phyloP scores from a whole-genome alignment of 64 coral and sea anemone genomes.

The Platygyra sinensis region DNA sequence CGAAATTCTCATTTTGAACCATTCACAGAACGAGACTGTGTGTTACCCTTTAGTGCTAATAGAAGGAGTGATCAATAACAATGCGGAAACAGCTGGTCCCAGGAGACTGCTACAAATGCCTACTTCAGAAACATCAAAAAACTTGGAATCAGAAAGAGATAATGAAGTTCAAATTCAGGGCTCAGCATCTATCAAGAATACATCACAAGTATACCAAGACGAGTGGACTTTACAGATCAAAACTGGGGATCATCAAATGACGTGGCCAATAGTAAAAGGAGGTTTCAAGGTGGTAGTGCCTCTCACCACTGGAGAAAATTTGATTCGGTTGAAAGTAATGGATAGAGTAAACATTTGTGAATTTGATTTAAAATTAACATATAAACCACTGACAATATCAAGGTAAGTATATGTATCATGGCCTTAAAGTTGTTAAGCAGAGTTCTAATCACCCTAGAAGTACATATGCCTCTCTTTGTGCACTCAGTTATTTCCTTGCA shows the following conservation, averaged over 20 bases:
- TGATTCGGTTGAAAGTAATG: slow-evolving; percentile 51
- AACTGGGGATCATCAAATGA: slow-evolving; percentile 8
- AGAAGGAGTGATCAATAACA: slow-evolving; percentile 42
- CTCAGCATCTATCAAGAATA: neutral
- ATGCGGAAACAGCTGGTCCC: neutral
- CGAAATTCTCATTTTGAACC: slow-evolving; percentile 70
- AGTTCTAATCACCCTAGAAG: too few species aligned
- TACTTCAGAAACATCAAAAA: neutral
- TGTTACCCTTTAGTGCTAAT: slow-evolving; percentile 80
- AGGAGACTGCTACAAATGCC: neutral
- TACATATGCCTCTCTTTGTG: too few species aligned
- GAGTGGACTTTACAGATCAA: neutral
- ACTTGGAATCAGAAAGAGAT: neutral
- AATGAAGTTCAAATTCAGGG: neutral
- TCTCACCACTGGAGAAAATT: slow-evolving; percentile 74
- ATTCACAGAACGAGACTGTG: slow-evolving; percentile 57
- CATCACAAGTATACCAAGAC: neutral
- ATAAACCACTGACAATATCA: slow-evolving; percentile 47
- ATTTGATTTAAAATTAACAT: slow-evolving; percentile 61
- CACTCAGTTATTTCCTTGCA: too few species aligned
- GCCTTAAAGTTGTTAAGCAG: neutral
- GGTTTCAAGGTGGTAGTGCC: slow-evolving; percentile 81
- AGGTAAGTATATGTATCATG: slow-evolving; percentile 14
- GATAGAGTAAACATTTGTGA: slow-evolving; percentile 12
- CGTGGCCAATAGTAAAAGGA: slow-evolving; percentile 71